Evolutionary conservation across 1,140 invertebrate genomes (phyloP).

Genomic region (Pachypeltis micranthus): DNA sequence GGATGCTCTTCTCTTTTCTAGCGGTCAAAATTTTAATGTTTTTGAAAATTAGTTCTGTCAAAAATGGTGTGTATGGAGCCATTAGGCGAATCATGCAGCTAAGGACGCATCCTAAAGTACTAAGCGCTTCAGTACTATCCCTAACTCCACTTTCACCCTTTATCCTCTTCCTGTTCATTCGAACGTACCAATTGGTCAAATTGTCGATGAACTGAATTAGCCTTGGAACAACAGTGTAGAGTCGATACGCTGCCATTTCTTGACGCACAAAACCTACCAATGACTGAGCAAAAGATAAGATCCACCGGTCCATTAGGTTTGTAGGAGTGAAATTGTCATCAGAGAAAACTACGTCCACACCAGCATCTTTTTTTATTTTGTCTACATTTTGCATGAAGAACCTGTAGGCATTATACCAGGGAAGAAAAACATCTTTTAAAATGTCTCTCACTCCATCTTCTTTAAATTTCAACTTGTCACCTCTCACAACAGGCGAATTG

Average conservation of each 20-base stretch:
- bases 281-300: constrained; percentile 87
- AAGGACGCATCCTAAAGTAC: constrained; percentile 79
- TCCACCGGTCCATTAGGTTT: constrained; percentile 97
- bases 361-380: constrained; percentile 7
- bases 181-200: constrained; percentile 96
- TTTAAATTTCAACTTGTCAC: constrained; percentile 92
- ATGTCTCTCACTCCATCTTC: constrained; percentile 94
- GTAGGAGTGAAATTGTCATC: constrained; percentile 36
- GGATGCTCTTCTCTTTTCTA: constrained; percentile 56
- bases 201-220: constrained; percentile 95
- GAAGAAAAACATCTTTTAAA: constrained; percentile 94
- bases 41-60: constrained; percentile 94
- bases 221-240: constrained; percentile 90
- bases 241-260: constrained; percentile 87
- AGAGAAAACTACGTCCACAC: constrained; percentile 28
- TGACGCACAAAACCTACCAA: constrained; percentile 67
- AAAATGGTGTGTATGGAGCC: constrained; percentile 94
- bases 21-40: constrained; percentile 46
- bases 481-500: constrained; percentile 95
- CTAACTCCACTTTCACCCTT: constrained; percentile 59
- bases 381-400: constrained; percentile 59
- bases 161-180: constrained; percentile 87
- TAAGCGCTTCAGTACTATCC: constrained; percentile 74
- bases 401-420: constrained; percentile 98
- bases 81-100: constrained; percentile 83